phyloP scores from a whole-genome alignment of 2,888 invertebrate species.

The Clitarchus hookeri region DNA sequence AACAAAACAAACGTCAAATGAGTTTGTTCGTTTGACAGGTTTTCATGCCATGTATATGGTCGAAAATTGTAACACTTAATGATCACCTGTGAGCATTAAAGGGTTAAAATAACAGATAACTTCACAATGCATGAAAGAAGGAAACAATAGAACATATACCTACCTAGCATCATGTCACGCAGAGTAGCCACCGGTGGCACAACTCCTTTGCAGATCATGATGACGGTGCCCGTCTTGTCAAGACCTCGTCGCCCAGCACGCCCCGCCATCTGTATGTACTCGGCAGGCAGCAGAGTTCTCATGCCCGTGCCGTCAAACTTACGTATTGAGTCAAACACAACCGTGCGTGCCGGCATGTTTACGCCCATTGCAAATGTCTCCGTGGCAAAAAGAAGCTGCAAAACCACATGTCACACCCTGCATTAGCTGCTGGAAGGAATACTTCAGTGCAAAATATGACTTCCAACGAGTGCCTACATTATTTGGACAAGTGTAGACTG shows the following conservation, averaged over 20 bases:
- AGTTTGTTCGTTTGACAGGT: too few species aligned
- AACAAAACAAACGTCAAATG: too few species aligned
- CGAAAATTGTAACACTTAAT: too few species aligned
- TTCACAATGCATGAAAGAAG: not conserved
- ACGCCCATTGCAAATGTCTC: constrained; percentile 99
- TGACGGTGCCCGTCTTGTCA: constrained; percentile 93
- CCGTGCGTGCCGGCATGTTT: constrained; percentile 98
- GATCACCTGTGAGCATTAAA: too few species aligned
- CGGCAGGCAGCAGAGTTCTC: constrained; percentile 82
- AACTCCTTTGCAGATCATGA: constrained; percentile 81
- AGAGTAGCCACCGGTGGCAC: constrained; percentile 76
- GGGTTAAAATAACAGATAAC: too few species aligned
- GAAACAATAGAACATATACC: constrained; percentile 37
- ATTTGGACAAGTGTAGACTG: too few species aligned
- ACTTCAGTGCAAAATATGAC: too few species aligned
- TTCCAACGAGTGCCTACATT: too few species aligned
- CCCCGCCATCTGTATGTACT: constrained; percentile 99
- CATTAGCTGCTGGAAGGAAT: not conserved
- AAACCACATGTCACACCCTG: not conserved
- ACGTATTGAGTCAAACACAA: constrained; percentile 88
- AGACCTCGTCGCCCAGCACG: constrained; percentile 93
- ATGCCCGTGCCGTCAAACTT: constrained; percentile 89
- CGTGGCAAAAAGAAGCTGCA: constrained; percentile 92
- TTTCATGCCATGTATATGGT: too few species aligned
- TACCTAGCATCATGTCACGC: constrained; percentile 81